Evolutionary conservation across 2,888 invertebrate genomes (phyloP).

Genomic region (Phytoseiulus persimilis): DNA sequence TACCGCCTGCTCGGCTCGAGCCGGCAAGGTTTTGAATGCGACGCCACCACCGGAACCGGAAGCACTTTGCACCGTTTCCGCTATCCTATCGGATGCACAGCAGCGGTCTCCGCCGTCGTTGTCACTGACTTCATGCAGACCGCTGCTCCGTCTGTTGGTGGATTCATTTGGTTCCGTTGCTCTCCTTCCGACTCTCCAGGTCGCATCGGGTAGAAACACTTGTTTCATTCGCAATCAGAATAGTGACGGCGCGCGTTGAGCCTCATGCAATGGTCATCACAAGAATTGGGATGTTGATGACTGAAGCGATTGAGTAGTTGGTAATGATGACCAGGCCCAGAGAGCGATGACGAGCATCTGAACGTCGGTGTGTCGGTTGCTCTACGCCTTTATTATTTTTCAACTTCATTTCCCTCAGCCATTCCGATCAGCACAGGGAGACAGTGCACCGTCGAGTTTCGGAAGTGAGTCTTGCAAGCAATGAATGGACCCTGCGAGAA

Average conservation of each 20-base stretch:
- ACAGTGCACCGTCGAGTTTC: too few species aligned
- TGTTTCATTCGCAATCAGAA: neutral
- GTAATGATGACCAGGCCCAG: too few species aligned
- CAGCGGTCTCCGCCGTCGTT: neutral
- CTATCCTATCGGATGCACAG: neutral
- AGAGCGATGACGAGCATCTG: too few species aligned
- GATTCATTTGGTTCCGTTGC: neutral
- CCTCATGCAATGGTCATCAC: neutral
- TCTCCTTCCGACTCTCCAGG: neutral
- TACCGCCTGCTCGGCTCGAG: neutral
- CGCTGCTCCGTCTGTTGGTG: neutral
- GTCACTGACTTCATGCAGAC: neutral
- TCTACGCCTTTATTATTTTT: too few species aligned
- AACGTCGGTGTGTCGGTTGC: too few species aligned
- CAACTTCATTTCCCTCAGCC: too few species aligned
- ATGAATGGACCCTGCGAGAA: too few species aligned
- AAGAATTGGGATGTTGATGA: too few species aligned
- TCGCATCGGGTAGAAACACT: neutral
- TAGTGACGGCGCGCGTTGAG: neutral
- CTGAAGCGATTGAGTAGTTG: too few species aligned
- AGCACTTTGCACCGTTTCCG: slow-evolving; percentile 5
- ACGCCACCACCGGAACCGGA: neutral
- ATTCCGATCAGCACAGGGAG: too few species aligned
- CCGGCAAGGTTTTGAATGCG: neutral
- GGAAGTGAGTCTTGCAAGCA: too few species aligned